Conservation (phyloP, 2,113 vertebrate genomes). For the Eulemur macaco region DNA sequence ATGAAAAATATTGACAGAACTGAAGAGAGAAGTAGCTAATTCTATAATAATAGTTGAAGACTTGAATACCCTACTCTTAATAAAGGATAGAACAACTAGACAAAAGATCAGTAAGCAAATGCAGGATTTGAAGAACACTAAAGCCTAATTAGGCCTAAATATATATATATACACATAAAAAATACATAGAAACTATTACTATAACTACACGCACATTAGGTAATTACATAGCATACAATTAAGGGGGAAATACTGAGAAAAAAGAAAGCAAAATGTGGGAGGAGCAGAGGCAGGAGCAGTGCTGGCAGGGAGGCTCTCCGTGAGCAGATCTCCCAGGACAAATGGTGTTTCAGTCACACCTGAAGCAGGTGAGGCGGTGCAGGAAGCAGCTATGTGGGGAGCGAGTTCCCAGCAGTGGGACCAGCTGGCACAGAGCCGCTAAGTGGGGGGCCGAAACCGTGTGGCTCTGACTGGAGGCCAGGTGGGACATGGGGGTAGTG, state of each 20-base stretch:
- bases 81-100: background rate
- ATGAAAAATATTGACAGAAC: background rate
- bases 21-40: background rate
- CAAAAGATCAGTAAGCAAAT: background rate
- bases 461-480: background rate
- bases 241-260: background rate
- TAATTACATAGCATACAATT: background rate
- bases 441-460: fast-evolving
- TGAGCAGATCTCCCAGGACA: background rate
- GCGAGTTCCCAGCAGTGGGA: too few species aligned
- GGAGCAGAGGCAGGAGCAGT: background rate
- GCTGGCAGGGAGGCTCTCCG: fast-evolving
- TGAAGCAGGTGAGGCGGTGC: background rate
- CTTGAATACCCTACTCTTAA: background rate
- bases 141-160: background rate
- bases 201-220: background rate
- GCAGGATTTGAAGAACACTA: background rate
- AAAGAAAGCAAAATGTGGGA: background rate
- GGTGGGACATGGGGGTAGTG: background rate
- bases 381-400: background rate
- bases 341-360: background rate
- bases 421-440: background rate
- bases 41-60: background rate
- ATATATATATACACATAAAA: too few species aligned
- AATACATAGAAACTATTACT: background rate